Evolutionary conservation across 2,113 vertebrate species (phyloP), one percentile per base, ranked within the genome.

Genomic region (Leucopsar rothschildi): DNA sequence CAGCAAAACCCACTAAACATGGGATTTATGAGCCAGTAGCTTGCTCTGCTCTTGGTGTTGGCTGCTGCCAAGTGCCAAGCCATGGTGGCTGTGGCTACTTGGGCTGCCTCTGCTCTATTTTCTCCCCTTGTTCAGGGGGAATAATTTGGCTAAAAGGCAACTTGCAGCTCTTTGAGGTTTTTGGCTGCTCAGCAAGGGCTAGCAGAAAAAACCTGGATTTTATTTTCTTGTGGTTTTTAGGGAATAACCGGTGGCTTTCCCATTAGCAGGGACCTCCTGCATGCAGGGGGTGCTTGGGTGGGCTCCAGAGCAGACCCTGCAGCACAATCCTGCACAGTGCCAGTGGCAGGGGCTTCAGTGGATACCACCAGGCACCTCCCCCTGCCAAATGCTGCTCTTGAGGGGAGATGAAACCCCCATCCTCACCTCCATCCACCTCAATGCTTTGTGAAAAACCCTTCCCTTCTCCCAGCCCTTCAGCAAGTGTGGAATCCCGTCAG

Each of bases 331-430:
- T 49, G 65, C 42, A 50, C 24, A 31, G 50, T 24, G 52, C 66
- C 63, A 23, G 3, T 0, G 11, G 44, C 1, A 22, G 13, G 27
- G 70, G 13, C 28, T 90, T 28, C 21, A 49, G 56, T 0, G 1
- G n/a, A 2, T 6, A 14, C 24, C 65, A 37, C 33, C 27, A 7
- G 2, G 25, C 0, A 2, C 28, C 25, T 77, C 24, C 33, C 24
- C 21, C 33, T 40, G 37, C 44, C 60, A 42, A 55, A 20, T 9
- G 9, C 31, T 70, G 61, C 35, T 59, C 1, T 0, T 8, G 20
- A 49, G 13, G 25, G 53, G 28, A 53, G 9, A 37, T 3, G 0
- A 39, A 72, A 49, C 16, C 10, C 19, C 7, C 15, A 6, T 10
- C 33, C 29, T 57, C 4, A 1, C 11, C 10, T 28, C 18, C 61